Base-by-base conservation (phyloP, 2,113 vertebrate species). In the Rynchops niger region DNA sequence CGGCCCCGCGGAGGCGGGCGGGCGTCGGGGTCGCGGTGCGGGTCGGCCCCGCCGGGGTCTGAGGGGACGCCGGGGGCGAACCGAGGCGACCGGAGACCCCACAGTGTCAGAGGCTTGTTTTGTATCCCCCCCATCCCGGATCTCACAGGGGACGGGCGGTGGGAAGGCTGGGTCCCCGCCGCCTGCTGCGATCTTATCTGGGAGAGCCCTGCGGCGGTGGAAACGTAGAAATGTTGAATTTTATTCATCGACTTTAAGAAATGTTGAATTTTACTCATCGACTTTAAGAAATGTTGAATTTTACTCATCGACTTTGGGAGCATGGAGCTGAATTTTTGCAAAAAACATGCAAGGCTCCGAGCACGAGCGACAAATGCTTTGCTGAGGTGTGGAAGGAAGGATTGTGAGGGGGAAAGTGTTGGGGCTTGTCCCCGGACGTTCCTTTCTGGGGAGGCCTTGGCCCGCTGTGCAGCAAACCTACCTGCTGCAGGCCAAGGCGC, bases 321-420 rank as follows among this genome's bases (percentile, higher is more conserved):
- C 42, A 0, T 1, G 2, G 34, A 38, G 30, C 7, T 4, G 38
- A 22, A 4, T 40, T 65, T 22, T 23, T 32, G 53, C 16, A 4
- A 25, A 34, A 34, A 52, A 5, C 5, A 0, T 0, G 15, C 34
- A 1, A 36, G 30, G 5, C 34, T 58, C 52, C 0, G 2, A 23
- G 25, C 3, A 2, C 0, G 0, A 18, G 5, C 4, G 5, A 15
- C 11, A n/a, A 65, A n/a, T 9, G 12, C 2, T 55, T 70, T 3
- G 1, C 12, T 8, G 56, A 19, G 13, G n/a, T 20, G 86, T 9
- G 78, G 72, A 93, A 20, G 22, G 8, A 20, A 0, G 1, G 34
- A 2, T 50, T 2, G 50, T 4, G 52, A 86, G 32, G 8, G 34
- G 15, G 66, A 61, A 86, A 49, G 19, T 1, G 94, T 32, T 7